phyloP scores from a whole-genome alignment of 2,113 vertebrate species.

The Odontophorus gujanensis region DNA sequence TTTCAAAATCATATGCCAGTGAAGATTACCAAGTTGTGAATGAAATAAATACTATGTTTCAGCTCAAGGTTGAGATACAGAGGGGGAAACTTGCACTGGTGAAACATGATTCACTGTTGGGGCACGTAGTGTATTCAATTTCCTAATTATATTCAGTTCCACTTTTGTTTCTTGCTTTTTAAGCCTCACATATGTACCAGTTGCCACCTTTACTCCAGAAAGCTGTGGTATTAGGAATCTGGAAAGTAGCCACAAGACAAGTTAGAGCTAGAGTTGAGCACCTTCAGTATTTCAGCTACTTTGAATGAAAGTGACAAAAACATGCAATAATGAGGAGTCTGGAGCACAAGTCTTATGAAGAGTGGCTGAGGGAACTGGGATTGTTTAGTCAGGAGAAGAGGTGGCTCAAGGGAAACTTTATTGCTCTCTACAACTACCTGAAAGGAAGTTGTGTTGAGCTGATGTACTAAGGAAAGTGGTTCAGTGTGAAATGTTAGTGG shows the following conservation, averaged over 20 bases:
- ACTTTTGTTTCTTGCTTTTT: neutral
- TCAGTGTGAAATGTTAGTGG: too few relatives aligned
- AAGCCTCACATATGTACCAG: neutral
- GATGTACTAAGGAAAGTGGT: too few relatives aligned
- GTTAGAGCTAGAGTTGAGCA: neutral
- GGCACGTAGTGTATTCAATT: neutral
- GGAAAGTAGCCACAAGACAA: neutral
- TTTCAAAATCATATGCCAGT: neutral
- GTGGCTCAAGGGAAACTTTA: too few relatives aligned
- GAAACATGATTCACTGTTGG: neutral
- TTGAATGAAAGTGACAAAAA: neutral
- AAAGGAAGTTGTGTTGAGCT: too few relatives aligned
- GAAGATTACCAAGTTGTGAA: neutral
- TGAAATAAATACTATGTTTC: neutral
- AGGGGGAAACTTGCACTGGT: neutral
- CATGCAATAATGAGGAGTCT: neutral
- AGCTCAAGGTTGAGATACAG: neutral
- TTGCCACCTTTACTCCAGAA: neutral
- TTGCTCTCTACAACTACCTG: too few relatives aligned
- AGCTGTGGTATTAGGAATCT: neutral
- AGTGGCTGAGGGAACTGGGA: too few relatives aligned
- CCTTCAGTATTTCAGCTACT: neutral
- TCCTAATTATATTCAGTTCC: neutral
- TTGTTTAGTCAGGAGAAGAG: too few relatives aligned
- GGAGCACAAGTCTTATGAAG: too few relatives aligned